These are phyloP conservation scores for Ochropacha duplaris DNA, from an alignment of 2,888 invertebrate genomes.

Conservation along the genomic window DNA sequence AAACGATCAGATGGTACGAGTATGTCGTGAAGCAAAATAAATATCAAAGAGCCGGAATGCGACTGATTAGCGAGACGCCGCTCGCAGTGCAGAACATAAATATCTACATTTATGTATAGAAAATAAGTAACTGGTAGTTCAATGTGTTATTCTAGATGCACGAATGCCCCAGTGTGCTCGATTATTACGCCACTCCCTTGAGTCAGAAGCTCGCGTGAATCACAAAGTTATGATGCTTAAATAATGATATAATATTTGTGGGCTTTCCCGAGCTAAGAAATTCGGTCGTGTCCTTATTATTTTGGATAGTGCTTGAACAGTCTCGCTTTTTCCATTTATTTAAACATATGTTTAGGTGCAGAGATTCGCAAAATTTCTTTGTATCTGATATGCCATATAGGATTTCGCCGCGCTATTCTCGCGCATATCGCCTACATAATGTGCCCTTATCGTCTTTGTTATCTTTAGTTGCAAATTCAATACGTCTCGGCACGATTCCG, in stretches of 20 bases:
- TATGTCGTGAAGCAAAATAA: conserved; percentile 33
- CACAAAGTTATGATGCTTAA: conserved; percentile 46
- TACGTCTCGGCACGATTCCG: conserved; percentile 20
- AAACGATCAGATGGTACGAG: conserved; percentile 44
- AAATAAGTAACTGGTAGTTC: conserved; percentile 17
- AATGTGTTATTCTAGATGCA: conserved; percentile 14
- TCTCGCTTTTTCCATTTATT: not conserved
- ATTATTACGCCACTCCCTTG: conserved; percentile 31
- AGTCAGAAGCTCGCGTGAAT: conserved; percentile 49
- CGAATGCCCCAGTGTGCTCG: conserved; percentile 31
- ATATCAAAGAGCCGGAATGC: conserved; percentile 20
- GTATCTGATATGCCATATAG: conserved; percentile 18
- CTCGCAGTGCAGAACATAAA: no score
- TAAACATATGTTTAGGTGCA: not conserved
- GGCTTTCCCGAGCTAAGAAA: conserved; percentile 47
- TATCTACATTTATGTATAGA: conserved; percentile 9
- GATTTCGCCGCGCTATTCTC: conserved; percentile 21
- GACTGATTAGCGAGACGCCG: conserved; percentile 20
- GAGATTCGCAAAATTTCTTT: not conserved
- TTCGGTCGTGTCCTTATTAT: conserved; percentile 39
- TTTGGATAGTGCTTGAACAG: conserved; percentile 12
- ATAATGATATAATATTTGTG: conserved; percentile 39
- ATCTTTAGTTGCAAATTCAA: conserved; percentile 46
- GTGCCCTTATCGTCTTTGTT: conserved; percentile 35
- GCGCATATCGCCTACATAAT: conserved; percentile 20